Percentiles rank a stretch among this genome's conserved stretches.
Conservation (phyloP, 2,888 invertebrate species). For the Melangyna quadrimaculata region DNA sequence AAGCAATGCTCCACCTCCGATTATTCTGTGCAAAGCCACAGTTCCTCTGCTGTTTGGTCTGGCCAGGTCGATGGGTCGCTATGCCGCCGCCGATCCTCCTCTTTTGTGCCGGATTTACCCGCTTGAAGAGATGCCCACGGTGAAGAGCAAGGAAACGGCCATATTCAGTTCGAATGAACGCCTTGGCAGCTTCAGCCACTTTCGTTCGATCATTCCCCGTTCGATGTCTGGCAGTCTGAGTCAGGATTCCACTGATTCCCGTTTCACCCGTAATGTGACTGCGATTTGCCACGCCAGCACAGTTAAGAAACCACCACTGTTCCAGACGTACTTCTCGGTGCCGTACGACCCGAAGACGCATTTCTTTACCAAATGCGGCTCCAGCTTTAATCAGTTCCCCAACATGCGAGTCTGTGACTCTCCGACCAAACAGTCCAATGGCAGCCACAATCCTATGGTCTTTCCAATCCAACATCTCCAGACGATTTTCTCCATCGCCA, state of each 20-base stretch:
- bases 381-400: slow-evolving; percentile 94
- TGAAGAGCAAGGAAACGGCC: slow-evolving; percentile 74
- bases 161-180: slow-evolving; percentile 83
- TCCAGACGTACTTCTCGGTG: slow-evolving; percentile 84
- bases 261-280: slow-evolving; percentile 73
- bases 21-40: slow-evolving; percentile 91
- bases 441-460: slow-evolving; percentile 80
- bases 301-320: slow-evolving; percentile 75
- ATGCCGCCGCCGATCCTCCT: slow-evolving; percentile 89
- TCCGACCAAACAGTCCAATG: slow-evolving; percentile 85
- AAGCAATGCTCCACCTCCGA: slow-evolving; percentile 83
- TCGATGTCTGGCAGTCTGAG: slow-evolving; percentile 92
- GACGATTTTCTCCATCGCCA: slow-evolving; percentile 89
- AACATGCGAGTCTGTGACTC: slow-evolving; percentile 90
- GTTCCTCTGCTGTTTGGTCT: slow-evolving; percentile 94
- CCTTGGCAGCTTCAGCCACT: slow-evolving; percentile 86
- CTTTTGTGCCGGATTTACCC: slow-evolving; percentile 93
- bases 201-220: slow-evolving; percentile 94
- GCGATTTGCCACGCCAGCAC: slow-evolving; percentile 58
- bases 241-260: slow-evolving; percentile 83
- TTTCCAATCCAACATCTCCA: slow-evolving; percentile 88
- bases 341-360: slow-evolving; percentile 91
- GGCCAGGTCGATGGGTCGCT: slow-evolving; percentile 94
- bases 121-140: slow-evolving; percentile 84
- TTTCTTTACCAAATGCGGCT: slow-evolving; percentile 95